A percentile compares a stretch with the other conserved stretches of the same genome.
These are phyloP conservation scores for Diachasmimorpha longicaudata DNA, from an alignment of 1,140 invertebrate species.

Conservation along the genomic window DNA sequence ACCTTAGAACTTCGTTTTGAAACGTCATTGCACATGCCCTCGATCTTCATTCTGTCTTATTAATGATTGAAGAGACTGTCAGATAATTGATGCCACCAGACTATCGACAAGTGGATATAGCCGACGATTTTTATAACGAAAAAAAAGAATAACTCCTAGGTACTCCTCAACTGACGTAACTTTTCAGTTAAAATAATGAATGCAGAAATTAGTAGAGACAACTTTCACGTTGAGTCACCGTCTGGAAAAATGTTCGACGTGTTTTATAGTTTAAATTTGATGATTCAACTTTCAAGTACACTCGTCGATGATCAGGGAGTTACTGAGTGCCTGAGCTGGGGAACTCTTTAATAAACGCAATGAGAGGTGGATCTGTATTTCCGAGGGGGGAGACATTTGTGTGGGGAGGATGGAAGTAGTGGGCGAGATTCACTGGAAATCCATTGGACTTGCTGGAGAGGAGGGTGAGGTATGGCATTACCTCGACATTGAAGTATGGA, in stretches of 20 bases:
- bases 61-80: neutral
- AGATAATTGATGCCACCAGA: neutral
- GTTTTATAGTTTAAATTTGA: neutral
- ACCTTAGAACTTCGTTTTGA: neutral
- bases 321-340: neutral
- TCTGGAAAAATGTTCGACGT: neutral
- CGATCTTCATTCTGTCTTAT: neutral
- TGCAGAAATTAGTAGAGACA: neutral
- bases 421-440: neutral
- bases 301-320: neutral
- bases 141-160: too few relatives aligned
- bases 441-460: neutral
- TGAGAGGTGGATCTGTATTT: neutral
- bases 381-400: neutral
- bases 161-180: neutral
- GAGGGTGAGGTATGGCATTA: neutral
- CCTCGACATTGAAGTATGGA: neutral
- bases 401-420: neutral
- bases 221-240: neutral
- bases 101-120: neutral
- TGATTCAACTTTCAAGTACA: neutral
- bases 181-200: neutral
- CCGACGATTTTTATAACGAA: too few relatives aligned
- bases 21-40: neutral
- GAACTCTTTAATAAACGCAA: constrained; percentile 1